phyloP scores from a whole-genome alignment of 2,113 vertebrate species.

The Leucopsar rothschildi region DNA sequence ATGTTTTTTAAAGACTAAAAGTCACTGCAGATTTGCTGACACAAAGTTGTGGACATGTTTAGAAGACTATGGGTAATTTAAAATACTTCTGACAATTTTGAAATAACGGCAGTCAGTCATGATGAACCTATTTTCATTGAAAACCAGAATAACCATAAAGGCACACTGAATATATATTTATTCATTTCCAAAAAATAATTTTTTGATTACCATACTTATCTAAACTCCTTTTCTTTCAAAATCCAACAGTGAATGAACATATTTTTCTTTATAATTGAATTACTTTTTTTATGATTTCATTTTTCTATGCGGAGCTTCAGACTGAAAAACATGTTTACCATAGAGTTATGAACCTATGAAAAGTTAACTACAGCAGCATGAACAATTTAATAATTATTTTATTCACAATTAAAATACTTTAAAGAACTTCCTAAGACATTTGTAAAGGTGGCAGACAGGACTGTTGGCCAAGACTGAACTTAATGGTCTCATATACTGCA shows the following conservation, averaged over 20 bases:
- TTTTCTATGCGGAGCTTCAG: not conserved
- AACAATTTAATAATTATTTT: not conserved
- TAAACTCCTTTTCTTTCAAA: not conserved
- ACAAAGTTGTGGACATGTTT: not conserved
- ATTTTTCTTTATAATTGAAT: not conserved
- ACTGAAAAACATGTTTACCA: not conserved
- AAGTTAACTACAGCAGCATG: not conserved
- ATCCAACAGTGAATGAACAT: not conserved
- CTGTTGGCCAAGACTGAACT: not conserved
- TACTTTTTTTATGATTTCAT: not conserved
- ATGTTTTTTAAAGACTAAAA: not conserved
- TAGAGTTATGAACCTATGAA: not conserved
- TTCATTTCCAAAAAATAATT: not conserved
- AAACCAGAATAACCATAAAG: not conserved
- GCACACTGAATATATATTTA: not conserved
- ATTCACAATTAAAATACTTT: not conserved
- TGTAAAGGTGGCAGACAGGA: not conserved
- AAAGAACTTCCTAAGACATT: not conserved
- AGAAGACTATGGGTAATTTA: not conserved
- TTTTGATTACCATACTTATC: not conserved
- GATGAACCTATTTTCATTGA: not conserved
- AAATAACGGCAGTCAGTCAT: not conserved
- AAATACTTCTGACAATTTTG: not conserved
- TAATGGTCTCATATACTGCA: not conserved
- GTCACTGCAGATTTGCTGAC: not conserved